Percentiles rank a stretch among this genome's conserved stretches.
phyloP scores from a whole-genome alignment of 2,888 invertebrate species.

The Drosophila nigricruria region DNA sequence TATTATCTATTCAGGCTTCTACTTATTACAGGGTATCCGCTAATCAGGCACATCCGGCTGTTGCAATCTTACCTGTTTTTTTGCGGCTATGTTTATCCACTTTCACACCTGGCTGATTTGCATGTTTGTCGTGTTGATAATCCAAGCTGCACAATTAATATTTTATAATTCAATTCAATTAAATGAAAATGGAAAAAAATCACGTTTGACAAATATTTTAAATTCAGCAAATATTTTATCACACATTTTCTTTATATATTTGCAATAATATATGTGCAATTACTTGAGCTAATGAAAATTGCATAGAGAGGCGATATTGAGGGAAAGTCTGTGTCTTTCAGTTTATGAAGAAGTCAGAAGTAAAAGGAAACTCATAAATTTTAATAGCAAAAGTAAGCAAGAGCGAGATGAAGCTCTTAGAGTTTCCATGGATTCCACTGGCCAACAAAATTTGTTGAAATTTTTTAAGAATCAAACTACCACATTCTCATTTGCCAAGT shows the following conservation, averaged over 20 bases:
- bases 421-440: too few relatives aligned
- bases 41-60: neutral
- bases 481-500: too few relatives aligned
- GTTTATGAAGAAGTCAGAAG: too few relatives aligned
- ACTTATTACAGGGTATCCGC: neutral
- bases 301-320: neutral
- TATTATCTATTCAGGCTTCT: neutral
- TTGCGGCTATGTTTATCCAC: conserved; percentile 24
- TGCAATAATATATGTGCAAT: neutral
- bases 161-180: conserved; percentile 18
- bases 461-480: too few relatives aligned
- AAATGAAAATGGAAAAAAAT: conserved; percentile 6
- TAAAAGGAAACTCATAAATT: too few relatives aligned
- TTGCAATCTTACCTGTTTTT: neutral
- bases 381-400: too few relatives aligned
- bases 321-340: too few relatives aligned
- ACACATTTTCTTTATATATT: neutral
- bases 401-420: too few relatives aligned
- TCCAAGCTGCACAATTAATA: conserved; percentile 6
- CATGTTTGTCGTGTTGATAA: conserved; percentile 16
- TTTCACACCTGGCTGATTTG: conserved; percentile 19
- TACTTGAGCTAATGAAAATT: neutral
- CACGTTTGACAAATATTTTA: neutral
- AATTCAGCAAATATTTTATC: neutral
- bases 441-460: too few relatives aligned